Percentiles rank a stretch among this genome's conserved stretches.
Evolutionary conservation across 2,113 vertebrate species (phyloP).

Genomic region (Capreolus pygargus): DNA sequence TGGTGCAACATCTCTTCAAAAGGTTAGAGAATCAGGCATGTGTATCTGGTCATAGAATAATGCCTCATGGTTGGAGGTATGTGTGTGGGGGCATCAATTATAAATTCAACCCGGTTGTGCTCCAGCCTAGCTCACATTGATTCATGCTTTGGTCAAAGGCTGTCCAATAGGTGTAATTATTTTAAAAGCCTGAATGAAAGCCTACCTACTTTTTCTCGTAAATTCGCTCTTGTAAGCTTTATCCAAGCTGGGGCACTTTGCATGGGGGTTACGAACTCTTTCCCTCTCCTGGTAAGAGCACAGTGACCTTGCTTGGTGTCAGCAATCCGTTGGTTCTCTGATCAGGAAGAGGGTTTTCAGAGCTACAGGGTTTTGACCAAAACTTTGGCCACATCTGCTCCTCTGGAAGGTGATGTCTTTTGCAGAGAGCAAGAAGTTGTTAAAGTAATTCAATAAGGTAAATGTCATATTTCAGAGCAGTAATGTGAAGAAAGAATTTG

Average conservation of each 20-base stretch:
- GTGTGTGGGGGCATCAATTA: background rate
- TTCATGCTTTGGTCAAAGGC: background rate
- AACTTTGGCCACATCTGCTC: background rate
- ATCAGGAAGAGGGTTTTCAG: rapidly evolving
- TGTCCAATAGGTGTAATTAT: background rate
- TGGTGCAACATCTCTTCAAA: background rate
- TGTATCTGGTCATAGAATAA: background rate
- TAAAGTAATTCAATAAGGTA: background rate
- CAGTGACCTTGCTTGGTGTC: background rate
- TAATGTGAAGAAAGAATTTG: background rate
- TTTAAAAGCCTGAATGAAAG: background rate
- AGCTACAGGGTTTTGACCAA: background rate
- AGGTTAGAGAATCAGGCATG: background rate
- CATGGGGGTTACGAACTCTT: rapidly evolving
- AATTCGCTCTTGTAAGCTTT: background rate
- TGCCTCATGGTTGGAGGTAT: background rate
- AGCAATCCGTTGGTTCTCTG: background rate
- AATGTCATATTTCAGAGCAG: background rate
- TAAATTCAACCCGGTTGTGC: background rate
- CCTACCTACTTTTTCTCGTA: background rate
- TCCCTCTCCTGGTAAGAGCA: background rate
- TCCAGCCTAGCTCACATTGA: background rate
- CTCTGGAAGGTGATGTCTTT: background rate
- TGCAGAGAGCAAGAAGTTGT: background rate
- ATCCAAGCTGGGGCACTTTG: background rate